Evolutionary conservation across 2,113 vertebrate genomes (phyloP).

Genomic region (Atlantisia rogersi): DNA sequence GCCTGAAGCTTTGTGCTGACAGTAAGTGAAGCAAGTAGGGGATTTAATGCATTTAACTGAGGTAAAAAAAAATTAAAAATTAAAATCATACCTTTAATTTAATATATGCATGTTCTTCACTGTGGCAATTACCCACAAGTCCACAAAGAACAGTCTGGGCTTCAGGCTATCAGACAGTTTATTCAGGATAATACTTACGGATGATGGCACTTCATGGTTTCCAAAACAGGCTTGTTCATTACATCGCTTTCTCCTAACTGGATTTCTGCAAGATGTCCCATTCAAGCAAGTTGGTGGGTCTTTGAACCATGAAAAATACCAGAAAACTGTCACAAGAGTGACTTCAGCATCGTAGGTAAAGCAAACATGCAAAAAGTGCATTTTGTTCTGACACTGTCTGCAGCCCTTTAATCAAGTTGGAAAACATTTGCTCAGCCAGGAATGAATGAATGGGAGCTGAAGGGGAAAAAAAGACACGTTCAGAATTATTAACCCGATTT

Average conservation of each 20-base stretch:
- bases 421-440: not conserved
- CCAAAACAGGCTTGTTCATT: conserved; percentile 35
- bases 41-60: conserved; percentile 65
- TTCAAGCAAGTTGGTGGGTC: not conserved
- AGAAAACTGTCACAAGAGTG: not conserved
- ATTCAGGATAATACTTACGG: conserved; percentile 37
- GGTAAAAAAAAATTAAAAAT: not conserved
- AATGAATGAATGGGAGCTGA: conserved; percentile 7
- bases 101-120: conserved; percentile 67
- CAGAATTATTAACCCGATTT: not conserved
- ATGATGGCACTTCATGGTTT: conserved; percentile 34
- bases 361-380: not conserved
- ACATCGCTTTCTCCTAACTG: conserved; percentile 42
- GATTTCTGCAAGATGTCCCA: conserved; percentile 21
- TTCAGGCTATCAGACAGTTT: conserved; percentile 51
- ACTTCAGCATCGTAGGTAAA: not conserved
- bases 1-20: conserved; percentile 64
- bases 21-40: conserved; percentile 39
- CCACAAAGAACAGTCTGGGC: conserved; percentile 60
- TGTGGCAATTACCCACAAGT: conserved; percentile 51
- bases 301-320: conserved; percentile 2
- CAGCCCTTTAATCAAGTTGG: not conserved
- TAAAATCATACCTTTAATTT: conserved; percentile 70
- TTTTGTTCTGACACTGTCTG: not conserved
- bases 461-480: not conserved